Conservation (phyloP, 2,797 vertebrate genomes). For the Chaenodraco wilsoni region DNA sequence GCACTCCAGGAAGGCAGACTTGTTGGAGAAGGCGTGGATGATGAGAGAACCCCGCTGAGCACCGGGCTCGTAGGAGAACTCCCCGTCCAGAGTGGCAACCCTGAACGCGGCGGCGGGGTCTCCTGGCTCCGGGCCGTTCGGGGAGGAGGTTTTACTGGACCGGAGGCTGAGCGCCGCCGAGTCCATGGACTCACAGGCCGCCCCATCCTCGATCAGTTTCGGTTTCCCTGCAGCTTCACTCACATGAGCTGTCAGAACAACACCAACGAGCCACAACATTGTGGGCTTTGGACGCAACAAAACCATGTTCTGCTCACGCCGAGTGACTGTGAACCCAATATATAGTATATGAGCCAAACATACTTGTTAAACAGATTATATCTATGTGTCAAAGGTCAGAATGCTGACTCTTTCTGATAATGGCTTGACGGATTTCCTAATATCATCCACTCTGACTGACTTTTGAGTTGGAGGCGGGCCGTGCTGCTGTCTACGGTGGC, state of each 20-base stretch:
- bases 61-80: slow-evolving; percentile 71
- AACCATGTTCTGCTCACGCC: slow-evolving; percentile 40
- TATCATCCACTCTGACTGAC: background rate
- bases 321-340: slow-evolving; percentile 17
- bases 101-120: slow-evolving; percentile 72
- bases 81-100: slow-evolving; percentile 78
- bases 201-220: slow-evolving; percentile 17
- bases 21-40: slow-evolving; percentile 85
- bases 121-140: slow-evolving; percentile 72
- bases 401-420: too few species aligned
- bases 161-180: background rate
- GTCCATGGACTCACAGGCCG: background rate
- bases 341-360: background rate
- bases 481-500: slow-evolving; percentile 51
- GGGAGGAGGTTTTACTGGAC: background rate
- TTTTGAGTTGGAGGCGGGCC: slow-evolving; percentile 45
- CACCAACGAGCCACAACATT: slow-evolving; percentile 36
- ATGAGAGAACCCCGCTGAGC: slow-evolving; percentile 57
- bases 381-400: fast-evolving
- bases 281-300: slow-evolving; percentile 16
- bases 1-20: slow-evolving; percentile 83
- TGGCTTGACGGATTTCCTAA: background rate
- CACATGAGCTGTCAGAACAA: slow-evolving; percentile 22
- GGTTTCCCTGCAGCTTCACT: background rate
- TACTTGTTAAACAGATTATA: background rate